These are phyloP conservation scores for Onychostoma macrolepis DNA, from an alignment of 2,113 vertebrate species.

Conservation along the genomic window DNA sequence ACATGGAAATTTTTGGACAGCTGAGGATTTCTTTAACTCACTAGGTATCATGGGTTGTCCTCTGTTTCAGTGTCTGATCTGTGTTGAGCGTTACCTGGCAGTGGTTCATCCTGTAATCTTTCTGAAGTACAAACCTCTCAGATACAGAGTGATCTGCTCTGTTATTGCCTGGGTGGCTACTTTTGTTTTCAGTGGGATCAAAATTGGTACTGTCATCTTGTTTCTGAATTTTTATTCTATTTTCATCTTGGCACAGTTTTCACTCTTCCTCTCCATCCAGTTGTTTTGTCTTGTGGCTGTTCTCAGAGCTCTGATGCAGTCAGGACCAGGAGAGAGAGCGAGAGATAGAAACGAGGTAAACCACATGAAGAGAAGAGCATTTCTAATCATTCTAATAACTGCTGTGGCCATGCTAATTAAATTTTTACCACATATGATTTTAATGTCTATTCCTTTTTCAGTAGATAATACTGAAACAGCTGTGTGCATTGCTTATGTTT, in stretches of 20 bases:
- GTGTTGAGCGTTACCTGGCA: too few relatives aligned
- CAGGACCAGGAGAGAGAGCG: not conserved
- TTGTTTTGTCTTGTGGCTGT: not conserved
- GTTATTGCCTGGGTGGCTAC: not conserved
- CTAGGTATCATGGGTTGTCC: not conserved
- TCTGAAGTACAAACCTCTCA: too few relatives aligned
- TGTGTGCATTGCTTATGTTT: too few relatives aligned
- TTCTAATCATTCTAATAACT: constrained; percentile 23
- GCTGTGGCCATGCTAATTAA: too few relatives aligned
- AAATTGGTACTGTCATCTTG: not conserved
- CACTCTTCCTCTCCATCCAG: not conserved
- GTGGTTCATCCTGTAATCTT: too few relatives aligned
- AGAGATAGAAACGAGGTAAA: not conserved
- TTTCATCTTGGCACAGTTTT: not conserved
- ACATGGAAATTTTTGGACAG: too few relatives aligned
- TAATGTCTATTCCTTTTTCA: too few relatives aligned
- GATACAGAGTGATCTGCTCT: not conserved
- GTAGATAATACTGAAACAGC: too few relatives aligned
- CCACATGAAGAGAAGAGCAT: not conserved
- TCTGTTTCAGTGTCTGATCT: not conserved
- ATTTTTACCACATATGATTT: too few relatives aligned
- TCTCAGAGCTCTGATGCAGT: not conserved
- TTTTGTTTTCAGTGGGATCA: not conserved
- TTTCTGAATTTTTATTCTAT: not conserved
- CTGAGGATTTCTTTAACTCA: not conserved